Base-by-base conservation (phyloP, 2,888 invertebrate species). In the Drosophila lutescens region DNA sequence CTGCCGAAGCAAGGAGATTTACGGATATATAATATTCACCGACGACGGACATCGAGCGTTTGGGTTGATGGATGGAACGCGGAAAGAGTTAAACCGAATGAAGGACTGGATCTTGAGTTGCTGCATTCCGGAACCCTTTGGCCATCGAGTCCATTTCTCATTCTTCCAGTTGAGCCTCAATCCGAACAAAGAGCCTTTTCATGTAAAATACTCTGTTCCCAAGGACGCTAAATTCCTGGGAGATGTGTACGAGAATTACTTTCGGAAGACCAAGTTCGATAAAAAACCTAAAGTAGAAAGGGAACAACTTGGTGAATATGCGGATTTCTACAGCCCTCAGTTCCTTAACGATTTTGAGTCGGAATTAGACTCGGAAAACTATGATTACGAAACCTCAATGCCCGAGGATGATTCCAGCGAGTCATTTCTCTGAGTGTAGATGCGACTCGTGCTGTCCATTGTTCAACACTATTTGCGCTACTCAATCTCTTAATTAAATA, bases 401-500 rank as follows among this genome's bases (percentile, higher is more conserved):
- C 4, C 30, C 32, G 30, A 12, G 3, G 10, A 10, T 32, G 7
- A 15, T 32, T 17, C 1, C 15, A 32, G 10, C 15, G 12, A 13
- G 20, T 6, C 2, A 47, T 80, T 86, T 76, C 56, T 58, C 30
- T 4, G 74, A 74, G 83, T 83, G 86, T 77, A 32, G 53, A 59
- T 38, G 68, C 59, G 74, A 77, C 88, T 86, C 83, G 86, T 80
- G 88, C 85, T 80, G 75, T 53, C 70, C 82, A 82, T 88, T 85
- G 88, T 86, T 88, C 81, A 82, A 89, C 80, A 90, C 84, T 82
- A 80, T 84, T 71, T 72, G 79, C 69, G 79, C 55, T 67, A 51
- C 79, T 89, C 89, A 90, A 90, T 90, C 89, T 85, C 90, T 90
- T 90, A 90, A 90, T 90, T 90, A 90, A 90, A 90, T 90, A 86